Conservation (phyloP, 2,113 vertebrate species). For the Phalacrocorax carbo region DNA sequence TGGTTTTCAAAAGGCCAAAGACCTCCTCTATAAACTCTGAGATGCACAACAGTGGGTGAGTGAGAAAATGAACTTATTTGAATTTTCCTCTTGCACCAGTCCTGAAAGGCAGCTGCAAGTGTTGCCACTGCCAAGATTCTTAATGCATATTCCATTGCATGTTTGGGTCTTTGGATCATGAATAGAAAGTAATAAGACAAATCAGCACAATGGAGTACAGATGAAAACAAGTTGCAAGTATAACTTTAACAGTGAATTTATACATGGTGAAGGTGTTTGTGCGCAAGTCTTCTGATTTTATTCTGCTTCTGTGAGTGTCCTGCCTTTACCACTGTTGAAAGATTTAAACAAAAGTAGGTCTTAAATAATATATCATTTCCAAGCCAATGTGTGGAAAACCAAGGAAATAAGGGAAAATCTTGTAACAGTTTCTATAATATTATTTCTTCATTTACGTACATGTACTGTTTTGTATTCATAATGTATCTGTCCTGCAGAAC, state of each 20-base stretch:
- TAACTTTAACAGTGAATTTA: neutral
- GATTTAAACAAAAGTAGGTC: neutral
- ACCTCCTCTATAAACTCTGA: neutral
- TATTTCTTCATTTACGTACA: neutral
- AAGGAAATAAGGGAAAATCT: neutral
- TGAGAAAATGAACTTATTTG: neutral
- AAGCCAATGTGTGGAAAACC: neutral
- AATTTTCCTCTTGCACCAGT: neutral
- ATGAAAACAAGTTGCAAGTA: neutral
- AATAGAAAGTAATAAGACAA: neutral
- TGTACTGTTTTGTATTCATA: neutral
- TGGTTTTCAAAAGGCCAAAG: neutral
- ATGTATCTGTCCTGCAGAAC: neutral
- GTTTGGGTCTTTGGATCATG: neutral
- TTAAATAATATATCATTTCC: neutral
- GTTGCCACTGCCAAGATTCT: neutral
- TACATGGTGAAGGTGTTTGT: neutral
- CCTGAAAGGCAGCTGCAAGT: neutral
- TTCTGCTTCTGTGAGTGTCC: neutral
- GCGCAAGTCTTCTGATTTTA: neutral
- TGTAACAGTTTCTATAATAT: neutral
- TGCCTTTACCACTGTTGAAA: neutral
- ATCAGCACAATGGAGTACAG: neutral
- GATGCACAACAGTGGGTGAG: neutral
- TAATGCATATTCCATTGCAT: neutral